Evolutionary conservation across 1,140 invertebrate species (phyloP), one percentile per base, ranked within the genome.

Genomic region (Trachymyrmex septentrionalis): DNA sequence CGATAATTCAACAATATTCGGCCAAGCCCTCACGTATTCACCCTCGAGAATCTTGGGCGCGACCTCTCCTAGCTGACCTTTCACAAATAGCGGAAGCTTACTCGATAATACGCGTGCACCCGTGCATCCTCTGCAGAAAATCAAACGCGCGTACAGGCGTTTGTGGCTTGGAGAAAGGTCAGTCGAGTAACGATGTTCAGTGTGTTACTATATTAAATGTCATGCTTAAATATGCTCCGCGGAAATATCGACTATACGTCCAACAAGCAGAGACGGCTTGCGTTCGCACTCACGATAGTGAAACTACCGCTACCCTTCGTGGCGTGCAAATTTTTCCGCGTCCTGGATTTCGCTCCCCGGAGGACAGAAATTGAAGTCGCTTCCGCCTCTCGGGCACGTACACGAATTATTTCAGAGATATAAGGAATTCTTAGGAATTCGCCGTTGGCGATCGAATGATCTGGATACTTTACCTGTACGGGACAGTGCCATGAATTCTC

Each of bases 401-500:
- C 21, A 81, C 21, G 72, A 77, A 78, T 85, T 88, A 84, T 88
- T 88, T 87, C 71, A 87, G 16, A 44, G 85, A 87, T 67, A 76
- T 71, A 87, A 87, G 80, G 78, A 87, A 84, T 87, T 76, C 69
- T 87, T 84, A 86, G 87, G 30, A 82, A 86, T 88, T 72, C 85
- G 85, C 85, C 71, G 55, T 21, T 80, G 85, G 69, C 85, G 85
- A 88, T 86, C 85, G 76, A 86, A 77, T 81, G 87, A 88, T 88
- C 87, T 82, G 77, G 87, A 86, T 86, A 88, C 87, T 86, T 86
- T 81, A 82, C 85, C 63, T 76, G 69, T 82, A 78, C 76, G 87
- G 63, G 87, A 81, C 87, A 86, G 50, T 55, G 76, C 55, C 61
- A 86, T 88, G 87, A 88, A 88, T 88, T 82, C 77, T 76, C 85